These are phyloP conservation scores for Murina feae DNA, from an alignment of 2,113 vertebrate species.

Conservation along the genomic window DNA sequence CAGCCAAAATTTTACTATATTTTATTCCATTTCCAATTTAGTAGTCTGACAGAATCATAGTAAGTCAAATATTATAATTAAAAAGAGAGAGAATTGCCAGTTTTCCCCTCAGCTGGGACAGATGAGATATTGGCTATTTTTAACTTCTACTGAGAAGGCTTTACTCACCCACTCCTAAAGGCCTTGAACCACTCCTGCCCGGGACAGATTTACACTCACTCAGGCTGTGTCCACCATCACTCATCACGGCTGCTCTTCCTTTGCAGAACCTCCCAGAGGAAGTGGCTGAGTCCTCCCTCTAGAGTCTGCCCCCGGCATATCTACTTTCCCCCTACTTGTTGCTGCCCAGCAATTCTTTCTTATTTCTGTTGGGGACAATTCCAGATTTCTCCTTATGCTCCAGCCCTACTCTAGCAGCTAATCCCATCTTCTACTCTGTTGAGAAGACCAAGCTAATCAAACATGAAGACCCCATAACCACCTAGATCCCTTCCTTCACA, in stretches of 20 bases:
- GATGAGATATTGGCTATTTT: conserved; percentile 25
- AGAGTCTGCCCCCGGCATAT: accelerated
- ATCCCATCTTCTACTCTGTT: neutral
- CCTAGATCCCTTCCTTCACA: neutral
- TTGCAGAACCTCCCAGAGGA: neutral
- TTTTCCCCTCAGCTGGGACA: conserved; percentile 18
- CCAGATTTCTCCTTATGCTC: neutral
- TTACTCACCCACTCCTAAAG: neutral
- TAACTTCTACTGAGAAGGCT: neutral
- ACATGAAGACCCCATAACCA: neutral
- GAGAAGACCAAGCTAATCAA: neutral
- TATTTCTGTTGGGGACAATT: neutral
- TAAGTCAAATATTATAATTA: conserved; percentile 67
- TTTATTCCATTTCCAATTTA: conserved; percentile 71
- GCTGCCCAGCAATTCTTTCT: neutral
- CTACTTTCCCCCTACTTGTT: neutral
- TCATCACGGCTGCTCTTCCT: neutral
- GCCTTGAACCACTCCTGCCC: neutral
- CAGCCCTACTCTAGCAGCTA: neutral
- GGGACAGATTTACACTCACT: neutral
- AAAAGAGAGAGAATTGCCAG: conserved; percentile 36
- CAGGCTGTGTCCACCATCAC: neutral
- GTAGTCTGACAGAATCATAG: conserved; percentile 58
- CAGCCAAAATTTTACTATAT: conserved; percentile 61
- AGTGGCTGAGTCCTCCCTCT: neutral